phyloP scores from a whole-genome alignment of 2,113 vertebrate genomes.

The Sakesphorus luctuosus region DNA sequence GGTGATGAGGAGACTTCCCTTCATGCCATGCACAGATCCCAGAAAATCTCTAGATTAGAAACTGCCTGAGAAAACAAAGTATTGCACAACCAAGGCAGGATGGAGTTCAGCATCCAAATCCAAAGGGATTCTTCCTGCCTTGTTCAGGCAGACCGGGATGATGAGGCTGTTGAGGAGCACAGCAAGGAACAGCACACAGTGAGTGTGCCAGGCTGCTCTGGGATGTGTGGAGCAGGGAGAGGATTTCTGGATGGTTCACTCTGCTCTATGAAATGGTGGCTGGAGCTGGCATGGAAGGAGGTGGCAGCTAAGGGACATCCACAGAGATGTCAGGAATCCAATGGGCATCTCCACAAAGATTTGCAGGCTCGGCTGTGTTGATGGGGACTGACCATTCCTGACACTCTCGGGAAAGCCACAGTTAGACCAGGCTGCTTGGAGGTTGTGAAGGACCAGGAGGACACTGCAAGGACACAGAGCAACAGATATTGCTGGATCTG shows the following conservation, averaged over 20 bases:
- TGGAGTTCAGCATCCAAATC: neutral
- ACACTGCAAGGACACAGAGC: neutral
- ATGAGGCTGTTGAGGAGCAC: accelerated
- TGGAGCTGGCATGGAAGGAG: neutral
- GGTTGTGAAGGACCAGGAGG: neutral
- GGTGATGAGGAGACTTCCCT: slow-evolving; percentile 60
- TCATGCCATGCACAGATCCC: slow-evolving; percentile 43
- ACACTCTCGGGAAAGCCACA: neutral
- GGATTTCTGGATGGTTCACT: neutral
- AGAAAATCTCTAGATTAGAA: slow-evolving; percentile 69
- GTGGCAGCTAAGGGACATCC: neutral
- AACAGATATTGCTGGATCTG: neutral
- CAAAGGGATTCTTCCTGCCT: neutral
- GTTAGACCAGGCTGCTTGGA: neutral
- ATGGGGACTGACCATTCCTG: accelerated
- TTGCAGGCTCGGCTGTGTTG: accelerated
- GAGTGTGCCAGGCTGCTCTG: neutral
- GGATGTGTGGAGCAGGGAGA: neutral
- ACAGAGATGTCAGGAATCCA: neutral
- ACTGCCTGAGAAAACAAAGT: slow-evolving; percentile 37
- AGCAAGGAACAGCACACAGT: neutral
- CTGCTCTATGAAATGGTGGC: neutral
- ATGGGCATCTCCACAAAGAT: neutral
- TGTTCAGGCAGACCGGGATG: neutral
- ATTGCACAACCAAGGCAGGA: slow-evolving; percentile 43